phyloP scores from a whole-genome alignment of 1,140 invertebrate genomes.

The Phenacoccus solenopsis region DNA sequence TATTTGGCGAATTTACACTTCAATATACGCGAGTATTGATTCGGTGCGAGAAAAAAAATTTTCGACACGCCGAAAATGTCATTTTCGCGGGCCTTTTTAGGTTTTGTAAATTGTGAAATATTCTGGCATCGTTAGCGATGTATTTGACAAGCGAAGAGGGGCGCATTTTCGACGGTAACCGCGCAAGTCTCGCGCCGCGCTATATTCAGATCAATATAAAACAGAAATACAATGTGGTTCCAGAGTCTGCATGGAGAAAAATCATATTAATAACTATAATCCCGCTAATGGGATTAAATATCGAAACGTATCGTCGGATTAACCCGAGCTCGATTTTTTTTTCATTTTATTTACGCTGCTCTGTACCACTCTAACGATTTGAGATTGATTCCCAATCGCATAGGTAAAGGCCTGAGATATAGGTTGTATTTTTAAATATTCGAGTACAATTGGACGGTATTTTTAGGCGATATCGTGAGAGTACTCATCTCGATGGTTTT shows the following conservation, averaged over 20 bases:
- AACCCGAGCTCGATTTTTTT: too few relatives aligned
- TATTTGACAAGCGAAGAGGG: slow-evolving; percentile 9
- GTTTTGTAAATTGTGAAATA: slow-evolving; percentile 8
- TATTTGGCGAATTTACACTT: too few relatives aligned
- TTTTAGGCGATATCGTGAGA: too few relatives aligned
- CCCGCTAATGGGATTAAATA: too few relatives aligned
- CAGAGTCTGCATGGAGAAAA: neutral
- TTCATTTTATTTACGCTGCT: too few relatives aligned
- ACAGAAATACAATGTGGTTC: slow-evolving; percentile 14
- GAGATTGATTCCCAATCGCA: too few relatives aligned
- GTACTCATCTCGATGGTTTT: too few relatives aligned
- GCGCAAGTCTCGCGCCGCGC: neutral
- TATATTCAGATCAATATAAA: slow-evolving; percentile 12
- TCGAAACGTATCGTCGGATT: too few relatives aligned
- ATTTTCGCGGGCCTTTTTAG: neutral
- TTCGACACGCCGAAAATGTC: neutral
- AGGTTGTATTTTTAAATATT: too few relatives aligned
- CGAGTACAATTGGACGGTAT: too few relatives aligned
- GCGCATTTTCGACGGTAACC: slow-evolving; percentile 9
- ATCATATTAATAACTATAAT: neutral
- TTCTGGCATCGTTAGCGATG: slow-evolving; percentile 13
- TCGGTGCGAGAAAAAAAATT: slow-evolving; percentile 7
- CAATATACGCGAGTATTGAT: neutral
- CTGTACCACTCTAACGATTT: too few relatives aligned
- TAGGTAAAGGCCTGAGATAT: too few relatives aligned